Conservation (phyloP, 2,797 vertebrate species). For the Bufotes viridis region DNA sequence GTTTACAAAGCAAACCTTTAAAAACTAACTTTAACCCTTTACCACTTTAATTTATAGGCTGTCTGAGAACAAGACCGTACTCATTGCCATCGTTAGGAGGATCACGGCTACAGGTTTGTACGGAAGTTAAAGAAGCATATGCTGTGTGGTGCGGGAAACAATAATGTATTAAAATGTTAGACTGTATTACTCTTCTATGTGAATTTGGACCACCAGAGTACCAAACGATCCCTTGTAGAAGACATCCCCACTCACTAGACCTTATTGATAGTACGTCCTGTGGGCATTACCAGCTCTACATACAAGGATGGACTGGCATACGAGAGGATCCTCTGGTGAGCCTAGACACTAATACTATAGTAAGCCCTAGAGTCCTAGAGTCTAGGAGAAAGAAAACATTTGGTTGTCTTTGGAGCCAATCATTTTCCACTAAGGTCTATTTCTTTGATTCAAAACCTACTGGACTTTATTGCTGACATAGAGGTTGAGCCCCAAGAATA, state of each 20-base stretch:
- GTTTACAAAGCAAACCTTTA: constrained; percentile 40
- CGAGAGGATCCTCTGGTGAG: too few relatives aligned
- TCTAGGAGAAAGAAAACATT: too few relatives aligned
- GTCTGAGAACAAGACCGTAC: constrained; percentile 28
- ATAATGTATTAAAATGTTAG: neutral
- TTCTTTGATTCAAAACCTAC: too few relatives aligned
- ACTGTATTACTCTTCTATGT: too few relatives aligned
- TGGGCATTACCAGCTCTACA: neutral
- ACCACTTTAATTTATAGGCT: constrained; percentile 24
- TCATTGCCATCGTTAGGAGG: neutral
- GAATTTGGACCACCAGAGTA: neutral
- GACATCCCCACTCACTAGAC: neutral
- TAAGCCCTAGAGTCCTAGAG: too few relatives aligned
- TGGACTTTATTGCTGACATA: too few relatives aligned
- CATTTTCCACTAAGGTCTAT: too few relatives aligned
- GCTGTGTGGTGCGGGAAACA: neutral
- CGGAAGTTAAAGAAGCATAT: neutral
- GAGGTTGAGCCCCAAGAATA: too few relatives aligned
- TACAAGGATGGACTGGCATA: neutral
- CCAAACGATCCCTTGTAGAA: neutral
- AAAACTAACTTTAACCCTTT: constrained; percentile 15
- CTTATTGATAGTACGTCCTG: neutral
- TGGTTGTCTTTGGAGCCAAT: too few relatives aligned
- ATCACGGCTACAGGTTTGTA: neutral
- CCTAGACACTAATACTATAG: too few relatives aligned